Base-by-base conservation (phyloP, 2,113 vertebrate species). In the Psittacus erithacus region DNA sequence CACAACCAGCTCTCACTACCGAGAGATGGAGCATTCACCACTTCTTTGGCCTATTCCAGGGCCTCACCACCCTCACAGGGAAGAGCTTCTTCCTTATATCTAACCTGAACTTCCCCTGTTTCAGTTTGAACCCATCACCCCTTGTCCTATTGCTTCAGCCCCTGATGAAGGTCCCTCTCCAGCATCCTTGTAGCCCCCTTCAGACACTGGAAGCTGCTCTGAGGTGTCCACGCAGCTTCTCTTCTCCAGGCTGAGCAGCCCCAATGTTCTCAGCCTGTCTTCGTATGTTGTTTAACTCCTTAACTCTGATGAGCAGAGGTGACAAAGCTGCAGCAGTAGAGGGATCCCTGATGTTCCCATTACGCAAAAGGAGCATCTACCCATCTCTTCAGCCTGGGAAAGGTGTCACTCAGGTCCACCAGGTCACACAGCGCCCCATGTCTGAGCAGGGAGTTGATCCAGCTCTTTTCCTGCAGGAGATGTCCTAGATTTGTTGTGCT, bases 121-220 rank as follows among this genome's bases (percentile, higher is more conserved):
- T 20, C 53, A 57, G 53, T 33, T 6, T 33, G 19, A 57, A 57
- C 53, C 53, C 31, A 57, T 33, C 31, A 33, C 53, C 31, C 55
- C 31, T 9, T 57, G 31, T 57, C 11, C 18, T 57, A 3, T 57
- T 3, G 0, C 55, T 22, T 1, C 55, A 57, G 12, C 9, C 31
- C 55, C 55, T 57, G 12, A 57, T n/a, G 55, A 20, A n/a, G 1
- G 55, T 1, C 20, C 33, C 55, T 59, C 55, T 59, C 2, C 55
- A 59, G 33, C 55, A 59, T 10, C 55, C 20, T 10, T 3, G 33
- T 14, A n/a, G 33, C 33, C 20, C 33, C 55, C 33, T 59, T 59
- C 55, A n/a, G 33, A 10, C 55, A n/a, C 55, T 23, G 33, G 20
- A 15, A 59, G 57, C 57, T 23, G 57, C 33, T 59, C 57, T n/a